Evolutionary conservation across 2,113 vertebrate species (phyloP).

Genomic region (Seriola quinqueradiata): DNA sequence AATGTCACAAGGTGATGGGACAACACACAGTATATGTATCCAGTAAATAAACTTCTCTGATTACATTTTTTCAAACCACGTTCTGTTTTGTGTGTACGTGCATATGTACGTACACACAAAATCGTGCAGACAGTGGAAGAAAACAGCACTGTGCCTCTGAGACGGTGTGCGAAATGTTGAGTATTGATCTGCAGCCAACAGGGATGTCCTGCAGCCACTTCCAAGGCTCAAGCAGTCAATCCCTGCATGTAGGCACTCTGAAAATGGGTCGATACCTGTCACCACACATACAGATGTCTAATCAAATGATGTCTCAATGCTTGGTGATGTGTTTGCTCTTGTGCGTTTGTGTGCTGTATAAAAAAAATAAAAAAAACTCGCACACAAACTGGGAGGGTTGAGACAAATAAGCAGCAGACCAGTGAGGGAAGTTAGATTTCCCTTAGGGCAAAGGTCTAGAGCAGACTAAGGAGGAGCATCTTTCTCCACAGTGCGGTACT

Average conservation of each 20-base stretch:
- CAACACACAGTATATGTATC: neutral
- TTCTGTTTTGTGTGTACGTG: neutral
- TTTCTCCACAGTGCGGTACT: conserved; percentile 38
- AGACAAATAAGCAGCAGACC: neutral
- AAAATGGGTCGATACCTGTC: conserved; percentile 43
- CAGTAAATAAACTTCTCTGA: conserved; percentile 17
- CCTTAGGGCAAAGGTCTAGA: conserved; percentile 42
- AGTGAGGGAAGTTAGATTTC: conserved; percentile 40
- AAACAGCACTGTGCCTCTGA: conserved; percentile 16
- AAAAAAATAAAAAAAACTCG: neutral
- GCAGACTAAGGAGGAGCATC: conserved; percentile 20
- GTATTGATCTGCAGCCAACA: conserved; percentile 59
- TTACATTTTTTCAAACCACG: neutral
- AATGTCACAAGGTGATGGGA: conserved; percentile 17
- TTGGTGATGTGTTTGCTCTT: neutral
- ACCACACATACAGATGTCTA: conserved; percentile 30
- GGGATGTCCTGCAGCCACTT: conserved; percentile 17
- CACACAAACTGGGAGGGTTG: neutral
- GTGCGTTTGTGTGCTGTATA: neutral
- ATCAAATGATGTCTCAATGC: conserved; percentile 36
- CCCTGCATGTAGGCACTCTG: conserved; percentile 35
- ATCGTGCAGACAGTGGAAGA: neutral
- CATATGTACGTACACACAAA: conserved; percentile 4
- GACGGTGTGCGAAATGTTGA: conserved; percentile 22
- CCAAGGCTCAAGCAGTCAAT: conserved; percentile 21